Conservation (phyloP, 2,113 vertebrate species). For the Proteles cristata region DNA sequence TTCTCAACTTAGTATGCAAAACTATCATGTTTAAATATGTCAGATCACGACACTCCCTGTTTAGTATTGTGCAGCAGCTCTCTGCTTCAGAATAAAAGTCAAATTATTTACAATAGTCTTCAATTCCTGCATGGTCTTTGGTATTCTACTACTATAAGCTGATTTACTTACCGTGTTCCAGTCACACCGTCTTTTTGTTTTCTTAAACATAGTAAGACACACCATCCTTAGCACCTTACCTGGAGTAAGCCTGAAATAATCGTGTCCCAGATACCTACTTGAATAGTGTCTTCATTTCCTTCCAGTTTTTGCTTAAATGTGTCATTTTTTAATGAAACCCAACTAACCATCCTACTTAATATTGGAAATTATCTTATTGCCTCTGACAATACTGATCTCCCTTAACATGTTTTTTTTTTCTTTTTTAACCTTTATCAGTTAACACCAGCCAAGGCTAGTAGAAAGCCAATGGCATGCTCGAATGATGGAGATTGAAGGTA, state of each 20-base stretch:
- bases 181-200: background rate
- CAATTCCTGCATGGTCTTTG: background rate
- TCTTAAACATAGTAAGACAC: background rate
- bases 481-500: background rate
- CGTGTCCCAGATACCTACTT: background rate
- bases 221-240: background rate
- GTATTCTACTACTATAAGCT: background rate
- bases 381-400: background rate
- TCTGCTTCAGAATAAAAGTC: background rate
- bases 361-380: background rate
- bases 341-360: background rate
- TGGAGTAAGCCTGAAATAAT: background rate
- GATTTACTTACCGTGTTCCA: background rate
- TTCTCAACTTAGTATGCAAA: background rate
- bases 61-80: background rate
- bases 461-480: background rate
- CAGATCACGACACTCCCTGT: background rate
- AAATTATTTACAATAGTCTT: background rate
- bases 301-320: background rate
- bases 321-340: constrained; percentile 5
- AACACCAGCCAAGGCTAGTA: background rate
- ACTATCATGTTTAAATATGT: background rate
- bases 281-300: background rate
- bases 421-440: background rate
- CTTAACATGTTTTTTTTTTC: background rate